These are phyloP conservation scores for Tetraodon nigroviridis DNA, from an alignment of 2,113 vertebrate genomes.

Conservation along the genomic window DNA sequence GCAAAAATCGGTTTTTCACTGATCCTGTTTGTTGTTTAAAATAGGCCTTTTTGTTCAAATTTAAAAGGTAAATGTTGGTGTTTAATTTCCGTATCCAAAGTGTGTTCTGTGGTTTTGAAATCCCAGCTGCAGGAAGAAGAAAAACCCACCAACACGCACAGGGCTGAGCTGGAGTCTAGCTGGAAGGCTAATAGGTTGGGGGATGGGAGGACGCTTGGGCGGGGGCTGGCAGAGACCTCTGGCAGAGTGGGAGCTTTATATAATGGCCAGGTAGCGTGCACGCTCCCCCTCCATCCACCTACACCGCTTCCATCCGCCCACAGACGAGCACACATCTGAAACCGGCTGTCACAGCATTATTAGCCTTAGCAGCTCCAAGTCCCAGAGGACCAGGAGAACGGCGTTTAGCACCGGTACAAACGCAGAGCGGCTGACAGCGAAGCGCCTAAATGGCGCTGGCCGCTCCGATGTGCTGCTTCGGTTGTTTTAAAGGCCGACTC, in stretches of 20 bases:
- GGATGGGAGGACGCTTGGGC: constrained; percentile 57
- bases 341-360: constrained; percentile 56
- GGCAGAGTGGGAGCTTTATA: constrained; percentile 68
- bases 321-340: constrained; percentile 50
- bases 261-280: constrained; percentile 71
- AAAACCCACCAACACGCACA: constrained; percentile 53
- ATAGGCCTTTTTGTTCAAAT: too few species aligned
- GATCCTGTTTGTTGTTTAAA: too few species aligned
- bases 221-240: constrained; percentile 62
- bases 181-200: constrained; percentile 59
- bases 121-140: constrained; percentile 46
- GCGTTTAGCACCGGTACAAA: constrained; percentile 41
- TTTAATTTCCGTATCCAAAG: constrained; percentile 32
- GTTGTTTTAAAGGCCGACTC: background rate
- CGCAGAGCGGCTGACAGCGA: constrained; percentile 14
- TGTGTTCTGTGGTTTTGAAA: constrained; percentile 36
- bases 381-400: constrained; percentile 45
- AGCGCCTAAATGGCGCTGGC: constrained; percentile 4
- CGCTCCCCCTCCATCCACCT: constrained; percentile 31
- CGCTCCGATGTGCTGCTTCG: background rate
- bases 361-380: constrained; percentile 50
- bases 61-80: background rate
- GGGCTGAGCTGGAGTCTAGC: constrained; percentile 66
- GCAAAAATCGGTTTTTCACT: too few species aligned
- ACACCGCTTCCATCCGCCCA: constrained; percentile 46